Conservation (phyloP, 2,888 invertebrate genomes). For the Tetanocera ferruginea region DNA sequence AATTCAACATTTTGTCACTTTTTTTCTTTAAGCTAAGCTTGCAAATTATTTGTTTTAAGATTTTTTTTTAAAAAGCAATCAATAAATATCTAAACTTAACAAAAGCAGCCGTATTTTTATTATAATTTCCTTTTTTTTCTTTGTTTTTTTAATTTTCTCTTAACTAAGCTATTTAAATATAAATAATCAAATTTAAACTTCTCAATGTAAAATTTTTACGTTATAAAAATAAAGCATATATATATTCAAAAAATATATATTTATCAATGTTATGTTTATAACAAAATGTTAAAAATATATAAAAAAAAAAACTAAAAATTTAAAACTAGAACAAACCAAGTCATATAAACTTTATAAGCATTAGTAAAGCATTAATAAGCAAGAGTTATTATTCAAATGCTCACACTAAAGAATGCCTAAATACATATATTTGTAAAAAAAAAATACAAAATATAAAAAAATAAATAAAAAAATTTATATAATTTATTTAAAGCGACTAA, state of each 20-base stretch:
- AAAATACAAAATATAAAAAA: neutral
- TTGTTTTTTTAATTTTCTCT: neutral
- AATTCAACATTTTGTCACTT: neutral
- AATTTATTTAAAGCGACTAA: no score
- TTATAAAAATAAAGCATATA: neutral
- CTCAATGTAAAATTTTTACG: conserved; percentile 11
- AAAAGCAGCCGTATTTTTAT: neutral
- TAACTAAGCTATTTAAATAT: neutral
- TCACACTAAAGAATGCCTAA: neutral
- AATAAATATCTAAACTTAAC: neutral
- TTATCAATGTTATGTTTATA: neutral
- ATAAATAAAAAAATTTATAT: neutral
- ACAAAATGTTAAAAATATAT: neutral
- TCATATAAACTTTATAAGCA: conserved; percentile 18
- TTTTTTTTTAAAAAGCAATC: neutral
- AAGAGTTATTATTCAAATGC: neutral
- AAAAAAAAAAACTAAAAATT: neutral
- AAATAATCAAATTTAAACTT: neutral
- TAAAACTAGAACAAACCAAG: neutral
- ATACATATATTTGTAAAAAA: neutral
- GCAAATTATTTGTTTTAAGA: neutral
- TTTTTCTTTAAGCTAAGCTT: conserved; percentile 6
- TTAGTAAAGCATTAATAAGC: neutral
- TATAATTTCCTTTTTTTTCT: neutral
- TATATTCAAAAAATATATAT: neutral